phyloP scores from a whole-genome alignment of 2,797 vertebrate genomes.

The Limosa lapponica region DNA sequence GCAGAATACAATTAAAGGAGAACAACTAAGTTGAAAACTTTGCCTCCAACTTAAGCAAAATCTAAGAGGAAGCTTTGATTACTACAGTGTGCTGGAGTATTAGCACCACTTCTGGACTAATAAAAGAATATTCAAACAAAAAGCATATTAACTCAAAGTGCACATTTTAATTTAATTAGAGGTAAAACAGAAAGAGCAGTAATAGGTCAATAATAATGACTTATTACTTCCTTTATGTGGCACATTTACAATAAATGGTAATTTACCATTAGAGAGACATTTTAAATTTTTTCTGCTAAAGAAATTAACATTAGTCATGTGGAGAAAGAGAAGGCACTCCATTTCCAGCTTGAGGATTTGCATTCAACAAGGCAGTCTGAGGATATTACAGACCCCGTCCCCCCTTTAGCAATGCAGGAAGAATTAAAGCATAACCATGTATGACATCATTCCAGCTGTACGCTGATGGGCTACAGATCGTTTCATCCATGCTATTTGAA shows the following conservation, averaged over 20 bases:
- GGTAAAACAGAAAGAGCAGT: conserved; percentile 77
- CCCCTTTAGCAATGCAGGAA: conserved; percentile 74
- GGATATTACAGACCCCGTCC: conserved; percentile 47
- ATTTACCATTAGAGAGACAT: conserved; percentile 79
- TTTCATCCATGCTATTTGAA: conserved; percentile 65
- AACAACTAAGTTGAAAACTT: not conserved
- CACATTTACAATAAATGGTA: conserved; percentile 82
- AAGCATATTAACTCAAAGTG: conserved; percentile 74
- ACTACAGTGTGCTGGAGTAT: not conserved
- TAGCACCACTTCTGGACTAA: conserved; percentile 18
- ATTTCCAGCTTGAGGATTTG: conserved; percentile 70
- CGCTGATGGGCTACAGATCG: conserved; percentile 69
- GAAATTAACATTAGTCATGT: conserved; percentile 77
- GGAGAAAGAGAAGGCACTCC: conserved; percentile 64
- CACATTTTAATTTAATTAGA: conserved; percentile 82
- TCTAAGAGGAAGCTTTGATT: not conserved
- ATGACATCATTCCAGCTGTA: conserved; percentile 78
- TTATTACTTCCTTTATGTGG: conserved; percentile 81
- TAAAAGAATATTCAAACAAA: conserved; percentile 71
- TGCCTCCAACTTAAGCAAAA: not conserved
- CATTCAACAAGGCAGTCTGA: conserved; percentile 65
- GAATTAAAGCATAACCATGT: conserved; percentile 73
- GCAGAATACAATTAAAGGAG: not conserved
- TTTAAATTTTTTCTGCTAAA: conserved; percentile 70
- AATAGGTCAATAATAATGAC: conserved; percentile 82